phyloP scores from a whole-genome alignment of 2,113 vertebrate species.

The Neopipo cinnamomea region DNA sequence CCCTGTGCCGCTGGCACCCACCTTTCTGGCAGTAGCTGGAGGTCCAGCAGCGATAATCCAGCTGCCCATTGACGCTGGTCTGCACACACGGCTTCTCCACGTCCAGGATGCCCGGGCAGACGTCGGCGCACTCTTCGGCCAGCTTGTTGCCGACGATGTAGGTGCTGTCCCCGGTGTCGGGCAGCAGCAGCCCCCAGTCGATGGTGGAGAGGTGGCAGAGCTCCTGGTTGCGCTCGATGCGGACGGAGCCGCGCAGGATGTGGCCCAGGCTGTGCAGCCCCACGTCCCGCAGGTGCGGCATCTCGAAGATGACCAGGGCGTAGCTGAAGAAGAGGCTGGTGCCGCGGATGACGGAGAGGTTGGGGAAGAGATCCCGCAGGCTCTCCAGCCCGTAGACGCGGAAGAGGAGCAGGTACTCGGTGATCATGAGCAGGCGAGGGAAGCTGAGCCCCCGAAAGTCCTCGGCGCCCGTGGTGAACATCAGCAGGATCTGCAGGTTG shows the following conservation, averaged over 20 bases:
- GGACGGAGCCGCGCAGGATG: slow-evolving; percentile 70
- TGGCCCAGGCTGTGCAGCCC: slow-evolving; percentile 73
- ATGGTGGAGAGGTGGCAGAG: slow-evolving; percentile 82
- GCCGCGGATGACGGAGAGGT: slow-evolving; percentile 77
- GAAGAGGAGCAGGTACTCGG: slow-evolving; percentile 81
- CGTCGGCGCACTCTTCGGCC: slow-evolving; percentile 72
- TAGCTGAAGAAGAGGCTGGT: slow-evolving; percentile 80
- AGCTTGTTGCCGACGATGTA: slow-evolving; percentile 78
- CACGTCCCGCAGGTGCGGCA: slow-evolving; percentile 78
- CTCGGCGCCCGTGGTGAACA: slow-evolving; percentile 76
- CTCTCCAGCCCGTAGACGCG: slow-evolving; percentile 80
- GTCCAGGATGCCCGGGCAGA: slow-evolving; percentile 76
- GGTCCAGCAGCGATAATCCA: slow-evolving; percentile 80
- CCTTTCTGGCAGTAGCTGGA: slow-evolving; percentile 82
- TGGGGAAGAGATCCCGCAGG: slow-evolving; percentile 80
- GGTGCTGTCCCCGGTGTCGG: slow-evolving; percentile 38
- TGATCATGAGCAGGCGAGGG: slow-evolving; percentile 79
- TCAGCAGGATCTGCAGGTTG: slow-evolving; percentile 80
- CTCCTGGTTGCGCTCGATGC: slow-evolving; percentile 82
- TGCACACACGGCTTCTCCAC: slow-evolving; percentile 68
- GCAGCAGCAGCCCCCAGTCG: slow-evolving; percentile 79
- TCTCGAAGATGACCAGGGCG: slow-evolving; percentile 79
- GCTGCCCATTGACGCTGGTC: slow-evolving; percentile 61
- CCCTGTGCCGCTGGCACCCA: background rate
- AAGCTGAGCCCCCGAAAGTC: slow-evolving; percentile 78